Percentiles rank a stretch among this genome's conserved stretches.
Evolutionary conservation across 2,888 invertebrate genomes (phyloP).

Genomic region (Anorthoa munda): DNA sequence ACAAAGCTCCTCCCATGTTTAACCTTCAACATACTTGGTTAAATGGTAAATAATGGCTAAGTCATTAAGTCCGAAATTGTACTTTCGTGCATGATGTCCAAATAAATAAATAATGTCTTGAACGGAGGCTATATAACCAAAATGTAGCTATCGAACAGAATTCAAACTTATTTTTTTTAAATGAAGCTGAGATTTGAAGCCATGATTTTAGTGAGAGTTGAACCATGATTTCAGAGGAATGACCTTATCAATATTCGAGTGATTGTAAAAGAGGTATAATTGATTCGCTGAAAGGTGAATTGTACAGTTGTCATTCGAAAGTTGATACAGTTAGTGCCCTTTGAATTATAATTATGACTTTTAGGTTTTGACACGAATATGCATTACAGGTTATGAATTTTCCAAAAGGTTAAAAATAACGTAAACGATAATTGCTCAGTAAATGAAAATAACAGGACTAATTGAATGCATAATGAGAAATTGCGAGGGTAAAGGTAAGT

Average conservation of each 20-base stretch:
- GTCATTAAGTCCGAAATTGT: too few relatives aligned
- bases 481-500: not conserved
- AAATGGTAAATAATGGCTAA: too few relatives aligned
- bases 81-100: too few relatives aligned
- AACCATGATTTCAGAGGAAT: not conserved
- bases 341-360: conserved; percentile 32
- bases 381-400: not conserved
- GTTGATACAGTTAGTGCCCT: conserved; percentile 53
- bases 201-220: not conserved
- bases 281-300: conserved; percentile 24
- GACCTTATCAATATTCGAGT: not conserved
- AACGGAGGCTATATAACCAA: too few relatives aligned
- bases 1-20: too few relatives aligned
- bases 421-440: not conserved
- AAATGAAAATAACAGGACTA: not conserved
- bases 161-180: too few relatives aligned
- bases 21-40: too few relatives aligned
- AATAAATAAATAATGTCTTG: too few relatives aligned
- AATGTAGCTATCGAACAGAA: too few relatives aligned
- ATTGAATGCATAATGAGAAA: not conserved
- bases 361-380: not conserved
- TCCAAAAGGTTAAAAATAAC: not conserved
- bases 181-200: not conserved
- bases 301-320: conserved; percentile 27
- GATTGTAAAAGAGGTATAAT: not conserved